These are phyloP conservation scores for Hydrotaea cyrtoneurina DNA, from an alignment of 2,888 invertebrate genomes.

Conservation along the genomic window DNA sequence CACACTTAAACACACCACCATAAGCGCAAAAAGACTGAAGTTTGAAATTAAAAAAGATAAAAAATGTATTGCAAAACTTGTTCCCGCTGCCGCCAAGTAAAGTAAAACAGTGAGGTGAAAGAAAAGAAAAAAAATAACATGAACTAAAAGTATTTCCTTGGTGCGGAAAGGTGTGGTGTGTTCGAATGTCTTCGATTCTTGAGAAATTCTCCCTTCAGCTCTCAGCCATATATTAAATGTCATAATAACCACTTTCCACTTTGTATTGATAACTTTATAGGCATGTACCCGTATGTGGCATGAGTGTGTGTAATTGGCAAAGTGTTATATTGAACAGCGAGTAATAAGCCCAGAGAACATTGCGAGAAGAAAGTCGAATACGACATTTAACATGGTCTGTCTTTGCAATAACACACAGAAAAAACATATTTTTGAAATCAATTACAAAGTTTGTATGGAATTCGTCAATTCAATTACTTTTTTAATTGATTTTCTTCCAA, in stretches of 20 bases:
- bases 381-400: too few species aligned
- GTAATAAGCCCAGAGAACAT: background rate
- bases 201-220: constrained; percentile 12
- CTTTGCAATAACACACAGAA: too few species aligned
- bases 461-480: too few species aligned
- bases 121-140: background rate
- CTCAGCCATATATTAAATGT: constrained; percentile 20
- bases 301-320: background rate
- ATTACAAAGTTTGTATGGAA: too few species aligned
- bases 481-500: too few species aligned
- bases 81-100: constrained; percentile 17
- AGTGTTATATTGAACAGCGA: background rate
- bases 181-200: constrained; percentile 6
- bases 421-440: too few species aligned
- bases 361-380: background rate
- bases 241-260: constrained; percentile 35
- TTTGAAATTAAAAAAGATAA: constrained; percentile 31
- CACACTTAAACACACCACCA: background rate
- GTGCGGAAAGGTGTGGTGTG: constrained; percentile 16
- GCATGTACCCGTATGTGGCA: background rate
- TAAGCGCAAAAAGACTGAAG: background rate
- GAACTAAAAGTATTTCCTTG: constrained; percentile 10
- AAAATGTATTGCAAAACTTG: constrained; percentile 27
- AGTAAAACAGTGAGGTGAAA: constrained; percentile 17
- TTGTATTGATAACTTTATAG: constrained; percentile 28